Evolutionary conservation across 2,888 invertebrate genomes (phyloP).

Genomic region (Hedya salicella): DNA sequence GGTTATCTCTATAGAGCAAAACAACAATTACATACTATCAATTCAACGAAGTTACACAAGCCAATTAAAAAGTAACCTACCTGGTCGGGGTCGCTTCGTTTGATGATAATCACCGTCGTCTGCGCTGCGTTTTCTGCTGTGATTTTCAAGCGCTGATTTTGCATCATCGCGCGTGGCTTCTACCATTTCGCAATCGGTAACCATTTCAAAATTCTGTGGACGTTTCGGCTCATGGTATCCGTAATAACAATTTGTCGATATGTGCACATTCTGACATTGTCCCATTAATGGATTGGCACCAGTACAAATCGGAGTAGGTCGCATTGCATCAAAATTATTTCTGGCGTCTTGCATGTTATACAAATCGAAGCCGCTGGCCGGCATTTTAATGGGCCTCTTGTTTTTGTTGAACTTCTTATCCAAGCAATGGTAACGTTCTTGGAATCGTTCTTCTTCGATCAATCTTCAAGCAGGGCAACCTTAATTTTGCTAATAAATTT

Average conservation of each 20-base stretch:
- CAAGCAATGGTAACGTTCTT: not conserved
- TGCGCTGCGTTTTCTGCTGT: constrained; percentile 74
- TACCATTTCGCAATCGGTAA: constrained; percentile 76
- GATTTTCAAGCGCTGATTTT: constrained; percentile 54
- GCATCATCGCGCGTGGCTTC: constrained; percentile 58
- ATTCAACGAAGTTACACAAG: constrained; percentile 64
- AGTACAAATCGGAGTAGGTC: constrained; percentile 74
- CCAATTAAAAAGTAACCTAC: constrained; percentile 62
- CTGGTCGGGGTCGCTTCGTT: constrained; percentile 76
- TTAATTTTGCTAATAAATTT: not conserved
- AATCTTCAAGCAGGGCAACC: not conserved
- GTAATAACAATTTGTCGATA: constrained; percentile 83
- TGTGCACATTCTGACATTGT: constrained; percentile 76
- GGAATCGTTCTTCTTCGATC: not conserved
- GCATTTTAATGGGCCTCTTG: constrained; percentile 60
- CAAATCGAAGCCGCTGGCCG: constrained; percentile 72
- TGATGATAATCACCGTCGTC: constrained; percentile 67
- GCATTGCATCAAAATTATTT: constrained; percentile 78
- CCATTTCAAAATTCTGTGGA: constrained; percentile 55
- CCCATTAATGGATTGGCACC: constrained; percentile 70
- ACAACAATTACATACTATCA: constrained; percentile 1
- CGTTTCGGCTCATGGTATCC: constrained; percentile 75
- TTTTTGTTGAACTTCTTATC: constrained; percentile 5
- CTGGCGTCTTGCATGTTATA: constrained; percentile 75
- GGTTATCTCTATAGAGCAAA: not conserved